phyloP scores from a whole-genome alignment of 2,113 vertebrate species.

The Perca schrenkii region DNA sequence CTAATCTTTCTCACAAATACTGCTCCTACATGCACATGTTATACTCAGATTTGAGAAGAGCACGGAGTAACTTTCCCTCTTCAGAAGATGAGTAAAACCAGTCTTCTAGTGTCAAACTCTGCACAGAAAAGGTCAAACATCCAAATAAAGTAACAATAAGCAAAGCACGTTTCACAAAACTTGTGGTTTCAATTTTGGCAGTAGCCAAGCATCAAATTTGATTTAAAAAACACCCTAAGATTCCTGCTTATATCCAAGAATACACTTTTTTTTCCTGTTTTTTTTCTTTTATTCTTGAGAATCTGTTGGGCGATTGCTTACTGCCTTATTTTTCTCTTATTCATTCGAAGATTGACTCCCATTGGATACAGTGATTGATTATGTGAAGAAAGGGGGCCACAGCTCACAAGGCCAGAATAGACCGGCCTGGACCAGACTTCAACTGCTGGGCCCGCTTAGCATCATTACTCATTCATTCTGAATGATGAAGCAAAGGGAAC shows the following conservation, averaged over 20 bases:
- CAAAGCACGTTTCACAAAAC: not conserved
- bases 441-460: conserved; percentile 11
- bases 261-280: not conserved
- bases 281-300: not conserved
- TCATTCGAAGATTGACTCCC: not conserved
- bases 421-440: conserved; percentile 10
- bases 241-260: not conserved
- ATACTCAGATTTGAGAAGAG: too few species aligned
- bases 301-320: not conserved
- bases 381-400: conserved; percentile 20
- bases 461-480: conserved; percentile 34
- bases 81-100: not conserved
- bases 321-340: not conserved
- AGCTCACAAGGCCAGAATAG: conserved; percentile 18
- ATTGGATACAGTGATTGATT: conserved; percentile 22
- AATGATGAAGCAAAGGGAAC: conserved; percentile 36
- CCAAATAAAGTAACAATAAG: not conserved
- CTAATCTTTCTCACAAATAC: not conserved
- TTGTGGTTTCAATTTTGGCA: not conserved
- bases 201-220: not conserved
- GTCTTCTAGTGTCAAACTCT: not conserved
- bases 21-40: not conserved
- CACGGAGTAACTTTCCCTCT: not conserved
- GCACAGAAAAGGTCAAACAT: not conserved
- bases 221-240: not conserved